Evolutionary conservation across 2,888 invertebrate species (phyloP).

Genomic region (Oasisia sp.): DNA sequence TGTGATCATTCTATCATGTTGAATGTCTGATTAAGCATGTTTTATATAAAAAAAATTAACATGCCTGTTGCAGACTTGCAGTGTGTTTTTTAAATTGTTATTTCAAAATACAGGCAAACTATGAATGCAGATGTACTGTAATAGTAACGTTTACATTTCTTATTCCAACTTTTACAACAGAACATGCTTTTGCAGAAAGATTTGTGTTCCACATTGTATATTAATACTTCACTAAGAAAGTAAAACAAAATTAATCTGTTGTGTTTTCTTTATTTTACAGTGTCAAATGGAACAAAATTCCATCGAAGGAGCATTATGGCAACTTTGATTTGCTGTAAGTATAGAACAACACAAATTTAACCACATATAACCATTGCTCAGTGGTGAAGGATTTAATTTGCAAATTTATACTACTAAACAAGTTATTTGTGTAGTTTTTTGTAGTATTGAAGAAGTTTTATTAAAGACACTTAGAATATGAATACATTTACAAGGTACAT

Average conservation of each 20-base stretch:
- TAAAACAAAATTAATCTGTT: neutral
- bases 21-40: no score
- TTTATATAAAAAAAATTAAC: no score
- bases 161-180: neutral
- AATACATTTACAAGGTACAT: neutral
- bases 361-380: slow-evolving; percentile 8
- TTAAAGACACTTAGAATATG: neutral
- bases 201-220: neutral
- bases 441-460: neutral
- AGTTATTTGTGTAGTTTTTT: neutral
- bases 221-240: neutral
- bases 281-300: slow-evolving; percentile 63
- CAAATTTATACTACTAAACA: neutral
- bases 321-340: slow-evolving; percentile 65
- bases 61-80: no score
- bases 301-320: slow-evolving; percentile 60
- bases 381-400: neutral
- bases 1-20: no score
- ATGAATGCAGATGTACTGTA: neutral
- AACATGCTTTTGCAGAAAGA: neutral
- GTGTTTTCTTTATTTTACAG: slow-evolving; percentile 41
- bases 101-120: neutral
- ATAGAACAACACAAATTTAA: slow-evolving; percentile 17
- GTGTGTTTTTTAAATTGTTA: no score
- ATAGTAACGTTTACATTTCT: no score